phyloP scores from a whole-genome alignment of 2,113 vertebrate species.

The Vombatus ursinus region DNA sequence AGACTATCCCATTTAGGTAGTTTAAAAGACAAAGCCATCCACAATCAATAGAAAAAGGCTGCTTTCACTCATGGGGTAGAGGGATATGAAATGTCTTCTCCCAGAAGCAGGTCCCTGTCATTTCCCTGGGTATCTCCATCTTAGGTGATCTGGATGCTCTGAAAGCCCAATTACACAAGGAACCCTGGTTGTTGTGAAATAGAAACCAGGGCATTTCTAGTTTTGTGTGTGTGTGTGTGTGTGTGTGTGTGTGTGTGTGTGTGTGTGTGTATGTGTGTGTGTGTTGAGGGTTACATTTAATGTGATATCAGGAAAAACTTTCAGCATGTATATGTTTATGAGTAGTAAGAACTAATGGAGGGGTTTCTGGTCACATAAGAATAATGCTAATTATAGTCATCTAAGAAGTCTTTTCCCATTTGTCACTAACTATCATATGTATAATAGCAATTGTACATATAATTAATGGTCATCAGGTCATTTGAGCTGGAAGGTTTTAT shows the following conservation, averaged over 20 bases:
- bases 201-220: neutral
- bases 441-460: neutral
- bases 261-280: too few relatives aligned
- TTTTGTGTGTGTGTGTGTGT: neutral
- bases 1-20: neutral
- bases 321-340: neutral
- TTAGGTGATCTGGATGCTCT: neutral
- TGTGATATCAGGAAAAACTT: neutral
- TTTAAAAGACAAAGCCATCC: neutral
- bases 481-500: neutral
- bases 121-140: neutral
- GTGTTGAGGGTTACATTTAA: neutral
- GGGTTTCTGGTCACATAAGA: neutral
- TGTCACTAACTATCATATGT: neutral
- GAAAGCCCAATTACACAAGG: neutral
- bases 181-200: neutral
- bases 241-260: neutral
- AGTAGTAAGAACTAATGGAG: neutral
- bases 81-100: neutral
- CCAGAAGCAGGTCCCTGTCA: neutral
- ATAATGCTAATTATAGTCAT: neutral
- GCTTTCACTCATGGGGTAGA: neutral
- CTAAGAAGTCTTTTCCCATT: neutral
- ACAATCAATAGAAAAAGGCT: neutral
- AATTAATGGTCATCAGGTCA: neutral